Base-by-base conservation (phyloP, 2,797 vertebrate species). In the Gallinago stenura region DNA sequence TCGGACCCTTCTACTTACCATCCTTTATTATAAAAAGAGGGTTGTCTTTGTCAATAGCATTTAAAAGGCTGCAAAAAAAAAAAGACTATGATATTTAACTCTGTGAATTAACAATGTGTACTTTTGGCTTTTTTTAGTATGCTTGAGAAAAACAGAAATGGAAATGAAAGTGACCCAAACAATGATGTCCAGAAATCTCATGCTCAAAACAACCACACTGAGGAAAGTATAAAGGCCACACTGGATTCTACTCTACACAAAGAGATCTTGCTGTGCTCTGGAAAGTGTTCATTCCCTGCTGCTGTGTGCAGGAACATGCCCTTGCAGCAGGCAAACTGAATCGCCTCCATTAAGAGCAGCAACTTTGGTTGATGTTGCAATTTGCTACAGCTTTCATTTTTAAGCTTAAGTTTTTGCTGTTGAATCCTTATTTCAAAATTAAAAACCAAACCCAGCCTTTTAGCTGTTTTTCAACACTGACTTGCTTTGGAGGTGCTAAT, bases 281-380 rank as follows among this genome's bases (percentile, higher is more conserved):
- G 48, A 35, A n/a, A 53, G 75, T 30, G 58, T 37, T 46, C 26
- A 12, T n/a, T 24, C 53, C 53, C 22, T n/a, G 16, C 72, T 48
- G 41, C n/a, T 33, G 15, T 20, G 39, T n/a, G 31, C 8, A 12
- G 66, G 45, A 61, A 33, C 1, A 0, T 21, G 19, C 33, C 48
- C 62, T 76, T 61, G 77, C 41, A 72, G 58, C 48, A 72, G 35
- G 51, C 2, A 1, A 50, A 50, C 3, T 2, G 39, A 51, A 33
- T 16, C 4, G 0, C 21, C 9, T 26, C 46, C 33, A 18, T 2
- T 10, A 9, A 48, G 10, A 72, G 50, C 13, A 33, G n/a, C n/a
- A 68, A 30, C 16, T 43, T 39, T 45, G 35, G 35, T 17, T 41
- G 25, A 25, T n/a, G 28, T 0, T 65, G 37, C 33, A 15, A 75